Evolutionary conservation across 30 jellyfish, hydroid and myxozoan species (phyloP).

Genomic region (Nemopilema nomurai): DNA sequence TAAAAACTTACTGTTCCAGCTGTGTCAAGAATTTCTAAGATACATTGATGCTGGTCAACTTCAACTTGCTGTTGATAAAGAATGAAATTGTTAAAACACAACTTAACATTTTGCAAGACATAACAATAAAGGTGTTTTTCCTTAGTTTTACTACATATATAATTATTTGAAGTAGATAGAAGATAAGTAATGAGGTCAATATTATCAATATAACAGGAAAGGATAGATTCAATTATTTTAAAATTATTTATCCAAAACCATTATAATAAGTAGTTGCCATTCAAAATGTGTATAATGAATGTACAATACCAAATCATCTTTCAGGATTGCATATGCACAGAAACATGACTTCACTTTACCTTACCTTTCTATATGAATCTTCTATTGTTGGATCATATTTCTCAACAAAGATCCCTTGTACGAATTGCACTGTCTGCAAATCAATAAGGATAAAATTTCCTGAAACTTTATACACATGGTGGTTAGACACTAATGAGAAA

Average conservation of each 20-base stretch:
- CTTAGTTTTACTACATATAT: too few relatives aligned
- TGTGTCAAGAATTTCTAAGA: conserved; percentile 95
- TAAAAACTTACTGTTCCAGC: conserved; percentile 97
- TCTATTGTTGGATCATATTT: conserved; percentile 99
- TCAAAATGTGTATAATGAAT: too few relatives aligned
- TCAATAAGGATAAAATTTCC: neutral
- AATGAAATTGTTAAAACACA: too few relatives aligned
- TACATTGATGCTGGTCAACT: conserved; percentile 95
- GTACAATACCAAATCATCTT: neutral
- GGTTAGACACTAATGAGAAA: too few relatives aligned
- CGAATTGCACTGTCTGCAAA: conserved; percentile 96
- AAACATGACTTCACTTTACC: neutral
- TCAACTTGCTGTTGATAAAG: conserved; percentile 85
- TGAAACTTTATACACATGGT: too few relatives aligned
- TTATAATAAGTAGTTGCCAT: too few relatives aligned
- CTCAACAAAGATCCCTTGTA: conserved; percentile 98
- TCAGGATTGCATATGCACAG: neutral
- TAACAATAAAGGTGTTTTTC: too few relatives aligned
- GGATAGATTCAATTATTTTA: too few relatives aligned
- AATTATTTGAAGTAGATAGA: too few relatives aligned
- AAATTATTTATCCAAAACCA: too few relatives aligned
- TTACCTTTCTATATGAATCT: conserved; percentile 97
- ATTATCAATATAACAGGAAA: too few relatives aligned
- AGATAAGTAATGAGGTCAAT: too few relatives aligned
- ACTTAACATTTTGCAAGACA: neutral